Evolutionary conservation across 1,140 invertebrate genomes (phyloP).

Genomic region (Apis laboriosa): DNA sequence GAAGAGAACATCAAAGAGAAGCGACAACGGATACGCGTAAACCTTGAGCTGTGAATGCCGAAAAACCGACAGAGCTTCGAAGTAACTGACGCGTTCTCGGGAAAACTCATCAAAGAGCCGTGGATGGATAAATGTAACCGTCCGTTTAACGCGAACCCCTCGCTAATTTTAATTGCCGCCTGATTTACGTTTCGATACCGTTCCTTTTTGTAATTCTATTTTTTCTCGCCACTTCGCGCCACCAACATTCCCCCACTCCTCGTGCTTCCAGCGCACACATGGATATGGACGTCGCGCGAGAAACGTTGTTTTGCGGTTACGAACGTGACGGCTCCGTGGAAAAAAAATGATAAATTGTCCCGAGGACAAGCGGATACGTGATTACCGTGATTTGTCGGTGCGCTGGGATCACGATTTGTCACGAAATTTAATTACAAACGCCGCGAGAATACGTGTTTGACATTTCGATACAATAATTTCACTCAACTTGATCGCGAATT

Average conservation of each 20-base stretch:
- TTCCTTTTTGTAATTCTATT: slow-evolving; percentile 5
- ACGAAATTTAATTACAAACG: slow-evolving; percentile 17
- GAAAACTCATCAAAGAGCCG: slow-evolving; percentile 79
- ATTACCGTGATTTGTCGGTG: slow-evolving; percentile 53
- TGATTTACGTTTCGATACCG: slow-evolving; percentile 74
- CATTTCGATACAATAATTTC: too few relatives aligned
- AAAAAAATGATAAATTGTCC: slow-evolving; percentile 42
- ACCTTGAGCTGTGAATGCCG: slow-evolving; percentile 64
- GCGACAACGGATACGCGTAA: slow-evolving; percentile 80
- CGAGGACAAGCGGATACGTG: slow-evolving; percentile 42
- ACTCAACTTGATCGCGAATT: too few relatives aligned
- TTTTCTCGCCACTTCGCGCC: background rate
- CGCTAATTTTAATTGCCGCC: slow-evolving; percentile 79
- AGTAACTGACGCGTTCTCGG: slow-evolving; percentile 67
- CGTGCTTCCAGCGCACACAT: slow-evolving; percentile 8
- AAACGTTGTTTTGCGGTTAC: background rate
- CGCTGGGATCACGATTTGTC: slow-evolving; percentile 5
- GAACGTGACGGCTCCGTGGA: background rate
- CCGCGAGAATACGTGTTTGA: background rate
- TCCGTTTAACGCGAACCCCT: slow-evolving; percentile 78
- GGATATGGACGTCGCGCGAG: slow-evolving; percentile 10
- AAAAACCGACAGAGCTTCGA: slow-evolving; percentile 58
- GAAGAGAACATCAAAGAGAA: slow-evolving; percentile 76
- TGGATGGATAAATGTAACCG: slow-evolving; percentile 79
- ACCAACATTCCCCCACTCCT: background rate